Conservation (phyloP, 2,113 vertebrate species). For the Megaceryle maxima region DNA sequence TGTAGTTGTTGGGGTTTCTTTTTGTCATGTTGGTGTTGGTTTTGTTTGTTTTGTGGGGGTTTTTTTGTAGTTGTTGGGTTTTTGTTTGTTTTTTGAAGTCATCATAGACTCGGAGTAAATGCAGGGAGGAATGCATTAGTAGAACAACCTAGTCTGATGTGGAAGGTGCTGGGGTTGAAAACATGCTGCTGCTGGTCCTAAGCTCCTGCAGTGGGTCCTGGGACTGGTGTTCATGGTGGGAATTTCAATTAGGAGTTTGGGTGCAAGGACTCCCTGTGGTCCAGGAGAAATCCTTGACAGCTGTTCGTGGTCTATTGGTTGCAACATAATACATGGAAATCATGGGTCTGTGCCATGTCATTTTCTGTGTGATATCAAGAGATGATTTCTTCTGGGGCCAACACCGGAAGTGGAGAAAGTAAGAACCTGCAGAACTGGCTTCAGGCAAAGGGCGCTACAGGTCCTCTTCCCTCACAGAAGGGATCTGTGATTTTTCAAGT, state of each 20-base stretch:
- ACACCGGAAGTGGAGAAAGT: fast-evolving
- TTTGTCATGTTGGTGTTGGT: too few relatives aligned
- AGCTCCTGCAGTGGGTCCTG: fast-evolving
- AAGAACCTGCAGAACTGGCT: neutral
- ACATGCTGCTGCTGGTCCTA: fast-evolving
- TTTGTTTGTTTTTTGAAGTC: neutral
- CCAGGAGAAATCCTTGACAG: neutral
- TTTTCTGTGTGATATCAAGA: neutral
- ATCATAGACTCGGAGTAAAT: neutral
- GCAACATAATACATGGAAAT: neutral
- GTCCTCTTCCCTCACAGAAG: neutral
- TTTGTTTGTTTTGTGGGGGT: neutral
- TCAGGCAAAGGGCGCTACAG: neutral
- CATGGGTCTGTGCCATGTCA: fast-evolving
- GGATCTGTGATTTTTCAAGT: neutral
- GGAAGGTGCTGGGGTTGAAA: neutral
- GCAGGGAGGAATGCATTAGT: neutral
- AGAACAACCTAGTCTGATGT: neutral
- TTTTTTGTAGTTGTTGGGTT: neutral
- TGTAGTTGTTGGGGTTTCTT: too few relatives aligned
- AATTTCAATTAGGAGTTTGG: neutral
- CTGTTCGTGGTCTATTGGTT: neutral
- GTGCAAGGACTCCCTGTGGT: neutral
- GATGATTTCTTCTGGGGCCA: neutral
- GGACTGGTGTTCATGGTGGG: neutral